A percentile compares a stretch with the other conserved stretches of the same genome.
Conservation (phyloP, 2,888 invertebrate genomes). For the Cantharis flavilabris region DNA sequence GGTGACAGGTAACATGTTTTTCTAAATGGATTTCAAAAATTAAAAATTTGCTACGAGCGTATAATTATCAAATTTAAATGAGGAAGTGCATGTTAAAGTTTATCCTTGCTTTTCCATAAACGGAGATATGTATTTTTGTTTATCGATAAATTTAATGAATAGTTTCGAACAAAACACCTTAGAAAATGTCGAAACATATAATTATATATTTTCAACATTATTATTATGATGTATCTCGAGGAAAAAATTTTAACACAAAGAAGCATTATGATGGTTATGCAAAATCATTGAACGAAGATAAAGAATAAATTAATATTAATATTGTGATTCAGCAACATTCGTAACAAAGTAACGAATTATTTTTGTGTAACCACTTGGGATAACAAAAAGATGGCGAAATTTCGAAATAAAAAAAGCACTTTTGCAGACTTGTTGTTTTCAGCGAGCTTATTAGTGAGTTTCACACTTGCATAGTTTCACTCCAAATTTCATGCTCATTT, state of each 20-base stretch:
- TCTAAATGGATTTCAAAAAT: background rate
- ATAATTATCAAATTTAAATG: background rate
- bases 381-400: background rate
- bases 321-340: background rate
- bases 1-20: conserved; percentile 11
- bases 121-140: background rate
- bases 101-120: background rate
- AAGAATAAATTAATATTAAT: conserved; percentile 5
- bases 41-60: background rate
- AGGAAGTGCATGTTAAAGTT: background rate
- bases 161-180: background rate
- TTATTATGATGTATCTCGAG: background rate
- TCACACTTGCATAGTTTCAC: background rate
- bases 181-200: background rate
- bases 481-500: background rate
- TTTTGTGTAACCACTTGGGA: background rate
- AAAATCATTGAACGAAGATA: conserved; percentile 1
- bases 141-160: background rate
- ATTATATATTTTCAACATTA: background rate
- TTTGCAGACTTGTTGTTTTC: background rate
- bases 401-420: background rate
- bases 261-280: background rate
- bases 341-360: background rate
- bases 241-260: background rate
- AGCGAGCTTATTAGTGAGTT: background rate